Evolutionary conservation across 2,888 invertebrate species (phyloP).

Genomic region (Zootermopsis nevadensis): DNA sequence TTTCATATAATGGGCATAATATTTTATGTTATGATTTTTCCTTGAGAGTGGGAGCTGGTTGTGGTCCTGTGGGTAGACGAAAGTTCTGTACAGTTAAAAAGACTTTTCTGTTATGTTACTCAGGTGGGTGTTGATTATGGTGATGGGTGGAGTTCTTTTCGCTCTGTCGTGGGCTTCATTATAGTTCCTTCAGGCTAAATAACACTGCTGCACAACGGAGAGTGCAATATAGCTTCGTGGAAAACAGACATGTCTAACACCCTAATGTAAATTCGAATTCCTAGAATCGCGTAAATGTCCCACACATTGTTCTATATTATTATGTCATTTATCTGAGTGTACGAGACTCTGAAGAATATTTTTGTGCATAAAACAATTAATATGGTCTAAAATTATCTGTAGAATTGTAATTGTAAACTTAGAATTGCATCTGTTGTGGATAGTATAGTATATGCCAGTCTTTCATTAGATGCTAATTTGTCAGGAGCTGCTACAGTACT

Average conservation of each 20-base stretch:
- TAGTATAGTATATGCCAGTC: too few species aligned
- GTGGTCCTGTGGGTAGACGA: constrained; percentile 21
- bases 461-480: too few species aligned
- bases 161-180: not conserved
- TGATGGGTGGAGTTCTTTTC: constrained; percentile 14
- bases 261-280: not conserved
- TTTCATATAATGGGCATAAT: not conserved
- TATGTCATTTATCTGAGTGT: too few species aligned
- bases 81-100: not conserved
- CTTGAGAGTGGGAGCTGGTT: constrained; percentile 31
- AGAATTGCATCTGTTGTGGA: too few species aligned
- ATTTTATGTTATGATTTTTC: not conserved
- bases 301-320: not conserved
- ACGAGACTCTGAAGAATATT: too few species aligned
- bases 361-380: too few species aligned
- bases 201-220: not conserved
- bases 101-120: constrained; percentile 15
- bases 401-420: too few species aligned
- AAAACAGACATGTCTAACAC: not conserved
- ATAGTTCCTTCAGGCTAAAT: not conserved
- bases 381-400: too few species aligned
- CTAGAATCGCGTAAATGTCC: not conserved
- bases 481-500: not conserved
- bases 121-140: constrained; percentile 11
- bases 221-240: not conserved